Base-by-base conservation (phyloP, 1,140 invertebrate species). In the Drosophila sechellia region DNA sequence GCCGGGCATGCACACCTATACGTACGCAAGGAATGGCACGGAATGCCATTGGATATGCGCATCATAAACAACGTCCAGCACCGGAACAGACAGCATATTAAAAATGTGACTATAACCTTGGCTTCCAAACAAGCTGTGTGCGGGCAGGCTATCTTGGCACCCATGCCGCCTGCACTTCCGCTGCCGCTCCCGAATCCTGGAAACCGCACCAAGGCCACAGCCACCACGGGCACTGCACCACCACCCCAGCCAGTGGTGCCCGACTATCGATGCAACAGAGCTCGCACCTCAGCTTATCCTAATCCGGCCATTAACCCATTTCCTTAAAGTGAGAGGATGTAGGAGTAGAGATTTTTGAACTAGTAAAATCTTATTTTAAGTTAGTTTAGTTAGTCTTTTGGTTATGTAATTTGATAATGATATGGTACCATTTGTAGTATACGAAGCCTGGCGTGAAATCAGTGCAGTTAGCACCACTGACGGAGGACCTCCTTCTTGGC, bases 21-120 rank as follows among this genome's bases (percentile, higher is more conserved):
- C 42, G 49, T 25, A 46, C 15, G 48, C 15, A 61, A 55, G 48
- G 34, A 61, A 55, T 46, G 52, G 6, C 27, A 31, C 27, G 48
- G 22, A 61, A 56, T 46, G 60, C 53, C 61, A 77, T 59, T 66
- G 72, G 72, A 77, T 68, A 77, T 77, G 72, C 63, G 72, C 72
- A 76, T 76, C 70, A 86, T 79, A 87, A 79, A 79, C 84, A 79
- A 77, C 84, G 71, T 48, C 54, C 59, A 64, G 57, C 39, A 59
- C 58, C 59, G 59, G 74, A 70, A 78, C 56, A 77, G 55, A 72
- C 70, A 77, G 57, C 77, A 89, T 84, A 87, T 87, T 89, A 84
- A 89, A 89, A 87, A 70, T 79, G 77, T 74, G 81, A 69, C 84
- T 87, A 89, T 90, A 89, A 87, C 85, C 81, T 85, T 85, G 81